Evolutionary conservation across 2,888 invertebrate species (phyloP), one percentile per base, ranked within the genome.

Genomic region (Melinaea marsaeus): DNA sequence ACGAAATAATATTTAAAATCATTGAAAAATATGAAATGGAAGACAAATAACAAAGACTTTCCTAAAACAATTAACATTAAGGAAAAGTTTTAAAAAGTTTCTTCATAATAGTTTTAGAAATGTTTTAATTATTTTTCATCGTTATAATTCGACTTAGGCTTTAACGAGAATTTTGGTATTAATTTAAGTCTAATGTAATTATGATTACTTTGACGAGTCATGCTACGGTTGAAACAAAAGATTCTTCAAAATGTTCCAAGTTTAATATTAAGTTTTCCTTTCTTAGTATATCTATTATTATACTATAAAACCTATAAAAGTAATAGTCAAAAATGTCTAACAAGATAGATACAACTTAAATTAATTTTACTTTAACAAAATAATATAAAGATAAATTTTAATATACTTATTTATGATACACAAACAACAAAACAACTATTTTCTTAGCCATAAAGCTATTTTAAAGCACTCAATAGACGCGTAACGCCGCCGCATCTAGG

Each of bases 401-500:
- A 22, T 48, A n/a, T 22, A 22, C 42, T 51, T 32, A 32, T 51
- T 51, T 51, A 32, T 51, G 9, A 51, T n/a, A 32, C 32, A 51
- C 22, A 2, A 7, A 51, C 22, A 22, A 32, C 22, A 32, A 6
- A 51, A 32, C 7, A 7, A 51, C 7, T 32, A 51, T 51, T 32
- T 51, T 51, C 32, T 5, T 4, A 9, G 22, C 22, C 51, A 51
- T 22, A 32, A 46, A 55, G 35, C 46, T 60, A 51, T 61, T 60
- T 54, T 37, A 34, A 57, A 56, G 42, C 55, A 37, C 45, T 42
- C 42, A 42, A 57, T 42, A 71, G 35, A n/a, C 58, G 35, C 55
- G 59, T 59, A 55, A 55, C 59, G 70, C 71, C 71, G 72, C 81
- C 84, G 76, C 79, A 83, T 83, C 83, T 81, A 82, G 67, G 67